Evolutionary conservation across 2,113 vertebrate genomes (phyloP), one percentile per base, ranked within the genome.

Genomic region (Tupaia tana): DNA sequence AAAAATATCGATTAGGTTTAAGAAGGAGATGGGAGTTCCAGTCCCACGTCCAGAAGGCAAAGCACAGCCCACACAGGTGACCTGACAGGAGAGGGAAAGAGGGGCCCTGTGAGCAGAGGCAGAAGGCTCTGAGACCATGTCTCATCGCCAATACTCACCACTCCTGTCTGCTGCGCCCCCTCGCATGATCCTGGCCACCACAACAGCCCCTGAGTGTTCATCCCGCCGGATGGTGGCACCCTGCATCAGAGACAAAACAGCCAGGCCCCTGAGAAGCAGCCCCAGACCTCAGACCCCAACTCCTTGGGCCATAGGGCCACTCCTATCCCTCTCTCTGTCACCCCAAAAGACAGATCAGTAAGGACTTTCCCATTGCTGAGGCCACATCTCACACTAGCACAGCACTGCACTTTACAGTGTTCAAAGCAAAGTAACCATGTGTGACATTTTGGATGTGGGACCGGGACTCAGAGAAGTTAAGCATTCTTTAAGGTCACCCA

Each of bases 111-210:
- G 18, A 63, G 31, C 78, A 29, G 52, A 91, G 7, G 1, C 13
- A 14, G 31, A 8, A 61, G 43, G 20, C 69, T 25, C 27, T 63
- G 59, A 54, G 12, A 34, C 6, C 3, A 16, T 1, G 25, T 43
- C 43, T 43, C 64, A 29, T 0, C 0, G 69, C 56, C 1, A 31
- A 19, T 91, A 98, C 98, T 98, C 96, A 99, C 99, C 99, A 11
- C 99, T 99, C 94, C 99, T 99, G 97, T 99, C 99, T 0, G 99
- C 99, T 1, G 99, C 99, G 0, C 99, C 99, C 12, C 99, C 99
- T 95, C 99, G 99, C 99, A 99, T 99, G 98, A 99, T 99, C 95
- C 99, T 98, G 61, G 99, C 99, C 83, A 99, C 99, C 54, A 99
- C 98, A 2, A 99, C 99, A 27, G 99, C 99, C 74, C 99, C 99